Base-by-base conservation (phyloP, 2,113 vertebrate species). In the Megalops atlanticus region DNA sequence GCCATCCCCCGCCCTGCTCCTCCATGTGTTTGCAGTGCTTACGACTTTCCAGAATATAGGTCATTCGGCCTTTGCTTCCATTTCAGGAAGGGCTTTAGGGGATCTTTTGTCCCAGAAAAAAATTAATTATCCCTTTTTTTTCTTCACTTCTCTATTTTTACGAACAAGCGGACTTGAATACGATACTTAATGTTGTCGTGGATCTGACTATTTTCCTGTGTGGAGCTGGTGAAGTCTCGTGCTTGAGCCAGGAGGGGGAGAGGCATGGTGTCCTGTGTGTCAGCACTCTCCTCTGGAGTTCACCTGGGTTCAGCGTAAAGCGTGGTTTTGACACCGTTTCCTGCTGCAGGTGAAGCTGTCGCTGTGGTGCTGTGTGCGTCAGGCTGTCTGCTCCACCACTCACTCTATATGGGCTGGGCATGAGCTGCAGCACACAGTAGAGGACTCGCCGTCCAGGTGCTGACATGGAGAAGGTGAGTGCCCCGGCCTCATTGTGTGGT, bases 101-200 rank as follows among this genome's bases (percentile, higher is more conserved):
- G 88, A 93, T 93, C 89, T 91, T 92, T 92, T 89, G 94, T 89
- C 94, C 94, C 91, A 94, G 92, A 93, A 94, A 94, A 85, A 89
- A 92, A 92, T 94, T 92, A 94, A 94, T 93, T 91, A 93, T 93
- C 91, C 88, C 84, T 89, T 92, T 89, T 80, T 78, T 78, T 68
- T 54, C 76, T 68, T 54, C 76, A 33, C 64, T 49, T 93, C 90
- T 91, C 92, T 93, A 91, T 94, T 93, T 92, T 93, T 93, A 93
- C n/a, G 24, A 78, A 78, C 52, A 54, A 45, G 74, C 40, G 27
- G 74, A 45, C 40, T 24, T 6, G n/a, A n/a, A n/a, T n/a, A n/a
- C n/a, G n/a, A n/a, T n/a, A n/a, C n/a, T n/a, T n/a, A n/a, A n/a
- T n/a, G 41, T 35, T 14, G 7, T 33, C 18, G 27, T 31, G 31